Evolutionary conservation across 1,140 invertebrate genomes (phyloP).

Genomic region (Conopomorpha cramerella): DNA sequence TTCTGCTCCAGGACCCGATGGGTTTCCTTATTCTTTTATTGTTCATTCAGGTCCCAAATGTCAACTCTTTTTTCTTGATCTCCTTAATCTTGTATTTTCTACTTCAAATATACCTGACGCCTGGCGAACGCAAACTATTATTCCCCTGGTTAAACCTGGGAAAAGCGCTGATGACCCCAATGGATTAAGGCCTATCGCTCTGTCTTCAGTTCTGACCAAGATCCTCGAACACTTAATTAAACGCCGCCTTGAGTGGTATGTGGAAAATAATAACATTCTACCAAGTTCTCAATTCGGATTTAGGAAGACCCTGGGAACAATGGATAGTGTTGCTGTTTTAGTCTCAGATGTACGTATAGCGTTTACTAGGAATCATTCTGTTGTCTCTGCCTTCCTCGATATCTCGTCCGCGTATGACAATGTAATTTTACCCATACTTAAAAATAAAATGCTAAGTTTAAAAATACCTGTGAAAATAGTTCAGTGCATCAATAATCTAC

Average conservation of each 20-base stretch:
- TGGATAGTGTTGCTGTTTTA: conserved; percentile 12
- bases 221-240: conserved; percentile 13
- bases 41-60: not conserved
- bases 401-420: conserved; percentile 7
- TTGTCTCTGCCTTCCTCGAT: conserved; percentile 9
- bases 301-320: conserved; percentile 12
- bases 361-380: conserved; percentile 5
- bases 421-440: too few species aligned
- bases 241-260: conserved; percentile 15
- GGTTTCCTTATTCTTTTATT: conserved; percentile 11
- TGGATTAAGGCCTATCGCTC: conserved; percentile 14
- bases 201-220: conserved; percentile 13
- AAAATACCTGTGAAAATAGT: not conserved
- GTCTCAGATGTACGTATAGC: conserved; percentile 9
- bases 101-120: conserved; percentile 6
- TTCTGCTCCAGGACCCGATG: conserved; percentile 9
- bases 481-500: not conserved
- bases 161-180: conserved; percentile 7
- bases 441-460: conserved; percentile 1
- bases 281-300: conserved; percentile 10
- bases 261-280: conserved; percentile 6
- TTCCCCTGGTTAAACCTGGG: conserved; percentile 13
- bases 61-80: conserved; percentile 1
- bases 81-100: conserved; percentile 5
- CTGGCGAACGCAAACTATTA: conserved; percentile 13